Evolutionary conservation across 2,113 vertebrate genomes (phyloP).

Genomic region (Sylvietta virens): DNA sequence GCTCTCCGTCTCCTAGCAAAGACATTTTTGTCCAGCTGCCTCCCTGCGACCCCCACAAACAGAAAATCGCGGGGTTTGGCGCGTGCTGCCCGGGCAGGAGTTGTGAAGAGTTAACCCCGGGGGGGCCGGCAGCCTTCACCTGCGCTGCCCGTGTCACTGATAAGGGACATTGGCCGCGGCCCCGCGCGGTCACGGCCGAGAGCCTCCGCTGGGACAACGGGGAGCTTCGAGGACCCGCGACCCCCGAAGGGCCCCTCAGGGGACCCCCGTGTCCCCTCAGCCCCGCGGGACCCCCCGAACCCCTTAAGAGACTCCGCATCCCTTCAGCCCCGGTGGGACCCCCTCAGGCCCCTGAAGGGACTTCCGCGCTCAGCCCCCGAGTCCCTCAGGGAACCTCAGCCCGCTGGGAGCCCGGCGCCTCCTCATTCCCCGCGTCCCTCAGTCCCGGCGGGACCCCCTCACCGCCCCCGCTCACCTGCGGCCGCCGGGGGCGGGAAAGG

Average conservation of each 20-base stretch:
- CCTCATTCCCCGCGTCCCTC: not conserved
- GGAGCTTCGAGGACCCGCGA: not conserved
- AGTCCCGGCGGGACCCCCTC: not conserved
- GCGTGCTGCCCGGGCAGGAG: not conserved
- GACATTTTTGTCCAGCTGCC: too few relatives aligned
- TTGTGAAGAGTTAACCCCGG: not conserved
- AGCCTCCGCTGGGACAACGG: accelerated
- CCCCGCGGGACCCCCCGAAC: too few relatives aligned
- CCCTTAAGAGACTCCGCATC: not conserved
- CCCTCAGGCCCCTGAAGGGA: too few relatives aligned
- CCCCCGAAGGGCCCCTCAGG: not conserved
- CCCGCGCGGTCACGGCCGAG: not conserved
- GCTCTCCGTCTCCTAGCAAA: not conserved
- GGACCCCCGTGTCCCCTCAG: too few relatives aligned
- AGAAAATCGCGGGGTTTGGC: not conserved
- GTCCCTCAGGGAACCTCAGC: not conserved
- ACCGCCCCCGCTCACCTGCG: not conserved
- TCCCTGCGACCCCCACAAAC: not conserved
- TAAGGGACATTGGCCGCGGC: not conserved
- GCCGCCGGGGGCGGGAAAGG: not conserved
- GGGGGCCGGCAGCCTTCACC: not conserved
- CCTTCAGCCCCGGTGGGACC: not conserved
- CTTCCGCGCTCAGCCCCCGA: not conserved
- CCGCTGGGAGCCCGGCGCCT: not conserved
- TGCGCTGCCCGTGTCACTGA: not conserved